Base-by-base conservation (phyloP, 2,888 invertebrate genomes). In the Zygothrica quintamaculata region DNA sequence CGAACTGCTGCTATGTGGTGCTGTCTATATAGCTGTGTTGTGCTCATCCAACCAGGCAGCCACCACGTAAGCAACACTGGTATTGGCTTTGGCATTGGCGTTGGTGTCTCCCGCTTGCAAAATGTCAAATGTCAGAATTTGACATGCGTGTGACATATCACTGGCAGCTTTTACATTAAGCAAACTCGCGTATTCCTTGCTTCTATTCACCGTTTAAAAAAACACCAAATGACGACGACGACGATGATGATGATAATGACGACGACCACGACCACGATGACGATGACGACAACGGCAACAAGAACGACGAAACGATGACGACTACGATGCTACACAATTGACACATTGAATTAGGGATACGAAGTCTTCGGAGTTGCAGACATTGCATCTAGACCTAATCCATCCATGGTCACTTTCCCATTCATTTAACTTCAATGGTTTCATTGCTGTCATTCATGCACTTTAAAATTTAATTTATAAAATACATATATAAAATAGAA, bases 91-190 rank as follows among this genome's bases (percentile, higher is more conserved):
- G 16, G 60, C 36, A 53, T 61, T 31, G 60, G 73, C 66, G 77
- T 60, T 53, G 62, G 66, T 65, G 77, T 75, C 77, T 69, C 80
- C 78, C 78, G 78, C 81, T 75, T 70, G 79, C 81, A 88, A 89
- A 91, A 91, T 91, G 91, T 91, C 91, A 91, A 90, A 90, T 89
- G 91, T 91, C 91, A 91, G 85, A 87, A 88, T 89, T 90, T 91
- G 91, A 91, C 91, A 90, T 91, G 90, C 90, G 89, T 91, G 91
- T 91, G 91, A 91, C 91, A 90, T 91, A 91, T 91, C 90, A 91
- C 90, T 91, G 91, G 91, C 91, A 91, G 91, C 89, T 89, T 88
- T 84, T 90, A 91, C 91, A 91, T 91, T 91, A 91, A 91, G 91
- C 91, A 91, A 91, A 90, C 89, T 90, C 90, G 86, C 89, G 89